Evolutionary conservation across 2,888 invertebrate species (phyloP).

Genomic region (Sylvicola cinctus): DNA sequence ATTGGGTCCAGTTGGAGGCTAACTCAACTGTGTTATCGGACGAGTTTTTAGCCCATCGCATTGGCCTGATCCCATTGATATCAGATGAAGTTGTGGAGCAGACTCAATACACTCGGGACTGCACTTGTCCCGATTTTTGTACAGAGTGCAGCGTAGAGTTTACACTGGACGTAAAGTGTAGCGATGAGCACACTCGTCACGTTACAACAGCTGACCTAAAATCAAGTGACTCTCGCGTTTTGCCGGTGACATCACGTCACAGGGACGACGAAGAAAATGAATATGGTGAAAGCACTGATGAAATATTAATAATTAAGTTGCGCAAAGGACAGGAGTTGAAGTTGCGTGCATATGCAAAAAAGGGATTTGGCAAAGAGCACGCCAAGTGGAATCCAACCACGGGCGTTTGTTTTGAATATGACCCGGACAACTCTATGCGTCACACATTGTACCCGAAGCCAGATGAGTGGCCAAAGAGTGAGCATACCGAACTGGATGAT

Average conservation of each 20-base stretch:
- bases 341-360: constrained; percentile 88
- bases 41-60: constrained; percentile 93
- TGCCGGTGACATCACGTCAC: constrained; percentile 83
- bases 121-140: constrained; percentile 93
- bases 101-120: constrained; percentile 88
- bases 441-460: constrained; percentile 92
- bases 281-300: constrained; percentile 77
- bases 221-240: constrained; percentile 73
- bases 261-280: constrained; percentile 83
- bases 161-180: constrained; percentile 86
- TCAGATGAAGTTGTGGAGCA: constrained; percentile 93
- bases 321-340: constrained; percentile 82
- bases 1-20: constrained; percentile 97
- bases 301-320: constrained; percentile 52
- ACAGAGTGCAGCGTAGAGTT: constrained; percentile 96
- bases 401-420: constrained; percentile 97
- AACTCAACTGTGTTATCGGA: constrained; percentile 97
- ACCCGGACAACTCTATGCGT: constrained; percentile 92
- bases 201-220: constrained; percentile 94
- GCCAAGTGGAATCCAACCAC: constrained; percentile 99
- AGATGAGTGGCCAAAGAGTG: constrained; percentile 98
- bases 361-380: constrained; percentile 81
- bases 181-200: constrained; percentile 81
- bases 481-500: constrained; percentile 83
- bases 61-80: constrained; percentile 87